A percentile compares a stretch with the other conserved stretches of the same genome.
Evolutionary conservation across 2,888 invertebrate genomes (phyloP).

Genomic region (Macroteleia sp.): DNA sequence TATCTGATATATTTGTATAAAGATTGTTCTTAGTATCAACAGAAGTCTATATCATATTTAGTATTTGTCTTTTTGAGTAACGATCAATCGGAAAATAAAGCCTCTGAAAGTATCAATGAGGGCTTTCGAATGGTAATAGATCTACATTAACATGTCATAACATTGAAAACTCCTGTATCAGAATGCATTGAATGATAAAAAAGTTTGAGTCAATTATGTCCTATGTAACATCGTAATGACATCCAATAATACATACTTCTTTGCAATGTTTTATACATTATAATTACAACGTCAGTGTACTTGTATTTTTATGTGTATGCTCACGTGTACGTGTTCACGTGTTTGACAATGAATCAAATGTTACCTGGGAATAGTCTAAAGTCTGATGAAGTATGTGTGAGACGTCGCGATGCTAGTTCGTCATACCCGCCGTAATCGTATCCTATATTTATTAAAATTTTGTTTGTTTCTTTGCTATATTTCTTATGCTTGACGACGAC

Average conservation of each 20-base stretch:
- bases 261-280: constrained; percentile 61
- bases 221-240: constrained; percentile 63
- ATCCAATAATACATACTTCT: constrained; percentile 58
- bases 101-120: constrained; percentile 58
- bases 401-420: constrained; percentile 55
- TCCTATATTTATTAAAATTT: constrained; percentile 12
- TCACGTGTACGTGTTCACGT: too few species aligned
- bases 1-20: constrained; percentile 54
- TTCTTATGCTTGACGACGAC: constrained; percentile 24
- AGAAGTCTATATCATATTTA: constrained; percentile 54
- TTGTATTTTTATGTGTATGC: not conserved
- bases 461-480: constrained; percentile 10
- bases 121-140: constrained; percentile 53
- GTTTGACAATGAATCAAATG: too few species aligned
- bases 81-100: constrained; percentile 61
- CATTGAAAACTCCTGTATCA: constrained; percentile 51
- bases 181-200: constrained; percentile 58
- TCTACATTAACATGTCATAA: constrained; percentile 61
- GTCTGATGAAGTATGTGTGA: constrained; percentile 41
- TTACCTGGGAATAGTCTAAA: constrained; percentile 50
- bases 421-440: constrained; percentile 31
- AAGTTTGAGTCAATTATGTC: constrained; percentile 51
- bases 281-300: constrained; percentile 51
- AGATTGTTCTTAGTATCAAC: constrained; percentile 52
- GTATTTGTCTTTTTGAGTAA: constrained; percentile 46